These are phyloP conservation scores for Cossypha caffra DNA, from an alignment of 2,797 vertebrate genomes.

Conservation along the genomic window DNA sequence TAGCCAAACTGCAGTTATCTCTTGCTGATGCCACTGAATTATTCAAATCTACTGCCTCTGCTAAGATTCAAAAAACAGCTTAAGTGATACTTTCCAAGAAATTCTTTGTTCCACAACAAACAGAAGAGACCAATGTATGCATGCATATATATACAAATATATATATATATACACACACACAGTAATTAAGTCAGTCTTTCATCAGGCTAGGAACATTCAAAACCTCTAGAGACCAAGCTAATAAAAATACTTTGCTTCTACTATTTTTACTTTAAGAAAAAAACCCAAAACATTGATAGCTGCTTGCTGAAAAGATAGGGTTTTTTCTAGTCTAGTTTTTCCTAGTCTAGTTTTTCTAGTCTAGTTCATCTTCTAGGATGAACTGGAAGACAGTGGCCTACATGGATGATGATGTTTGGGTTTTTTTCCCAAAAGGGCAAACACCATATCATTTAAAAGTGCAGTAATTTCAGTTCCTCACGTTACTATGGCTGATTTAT, in stretches of 20 bases:
- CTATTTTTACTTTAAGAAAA: neutral
- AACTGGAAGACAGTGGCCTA: neutral
- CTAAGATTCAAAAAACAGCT: neutral
- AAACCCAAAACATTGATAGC: neutral
- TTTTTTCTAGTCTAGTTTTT: neutral
- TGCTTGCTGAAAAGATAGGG: neutral
- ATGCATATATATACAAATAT: too few species aligned
- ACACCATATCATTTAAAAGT: neutral
- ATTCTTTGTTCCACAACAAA: neutral
- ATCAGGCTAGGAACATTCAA: neutral
- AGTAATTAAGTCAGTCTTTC: neutral
- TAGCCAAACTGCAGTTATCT: neutral
- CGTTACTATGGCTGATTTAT: neutral
- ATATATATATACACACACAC: neutral
- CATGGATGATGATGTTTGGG: neutral
- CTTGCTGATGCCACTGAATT: neutral
- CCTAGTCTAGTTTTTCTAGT: too few species aligned
- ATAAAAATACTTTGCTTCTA: neutral
- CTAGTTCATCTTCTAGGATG: neutral
- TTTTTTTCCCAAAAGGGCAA: neutral
- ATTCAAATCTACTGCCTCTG: neutral
- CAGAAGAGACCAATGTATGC: too few species aligned
- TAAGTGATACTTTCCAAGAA: neutral
- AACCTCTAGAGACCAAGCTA: neutral
- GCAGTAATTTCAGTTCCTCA: neutral